These are phyloP conservation scores for Kryptolebias marmoratus DNA, from an alignment of 2,113 vertebrate species.

Conservation along the genomic window DNA sequence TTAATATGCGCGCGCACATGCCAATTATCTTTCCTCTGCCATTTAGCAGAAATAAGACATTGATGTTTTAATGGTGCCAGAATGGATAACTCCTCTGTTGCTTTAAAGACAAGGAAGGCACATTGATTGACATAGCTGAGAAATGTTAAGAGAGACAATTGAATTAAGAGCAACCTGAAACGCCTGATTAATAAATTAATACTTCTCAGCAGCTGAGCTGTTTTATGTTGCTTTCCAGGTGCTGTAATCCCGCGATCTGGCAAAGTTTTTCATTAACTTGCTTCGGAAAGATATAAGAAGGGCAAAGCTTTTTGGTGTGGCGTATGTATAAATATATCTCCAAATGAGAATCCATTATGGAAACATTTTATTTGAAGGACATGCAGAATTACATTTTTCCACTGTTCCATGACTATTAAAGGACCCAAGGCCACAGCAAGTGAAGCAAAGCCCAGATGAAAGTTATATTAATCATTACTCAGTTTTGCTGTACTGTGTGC, in stretches of 20 bases:
- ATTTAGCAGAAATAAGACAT: constrained; percentile 86
- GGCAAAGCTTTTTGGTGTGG: constrained; percentile 23
- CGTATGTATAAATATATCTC: constrained; percentile 10
- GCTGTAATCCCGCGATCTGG: constrained; percentile 32
- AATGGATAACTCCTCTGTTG: constrained; percentile 81
- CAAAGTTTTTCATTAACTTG: constrained; percentile 33
- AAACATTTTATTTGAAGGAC: constrained; percentile 72
- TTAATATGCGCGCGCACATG: constrained; percentile 94
- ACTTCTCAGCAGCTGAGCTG: constrained; percentile 28
- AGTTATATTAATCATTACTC: constrained; percentile 73
- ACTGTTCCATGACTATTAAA: constrained; percentile 63
- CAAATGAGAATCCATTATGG: constrained; percentile 55
- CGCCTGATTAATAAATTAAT: constrained; percentile 64
- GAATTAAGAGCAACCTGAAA: constrained; percentile 63
- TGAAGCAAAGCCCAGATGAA: constrained; percentile 71
- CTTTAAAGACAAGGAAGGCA: constrained; percentile 81
- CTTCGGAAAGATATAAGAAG: constrained; percentile 40
- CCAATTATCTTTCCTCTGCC: constrained; percentile 88
- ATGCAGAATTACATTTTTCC: constrained; percentile 66
- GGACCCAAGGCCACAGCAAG: constrained; percentile 70
- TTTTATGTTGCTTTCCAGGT: constrained; percentile 21
- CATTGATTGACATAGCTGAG: constrained; percentile 69
- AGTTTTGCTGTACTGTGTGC: constrained; percentile 56
- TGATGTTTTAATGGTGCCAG: constrained; percentile 88
- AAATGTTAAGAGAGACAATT: constrained; percentile 71